Evolutionary conservation across 2,888 invertebrate genomes (phyloP), one percentile per base, ranked within the genome.

Genomic region (Tetragonisca angustula): DNA sequence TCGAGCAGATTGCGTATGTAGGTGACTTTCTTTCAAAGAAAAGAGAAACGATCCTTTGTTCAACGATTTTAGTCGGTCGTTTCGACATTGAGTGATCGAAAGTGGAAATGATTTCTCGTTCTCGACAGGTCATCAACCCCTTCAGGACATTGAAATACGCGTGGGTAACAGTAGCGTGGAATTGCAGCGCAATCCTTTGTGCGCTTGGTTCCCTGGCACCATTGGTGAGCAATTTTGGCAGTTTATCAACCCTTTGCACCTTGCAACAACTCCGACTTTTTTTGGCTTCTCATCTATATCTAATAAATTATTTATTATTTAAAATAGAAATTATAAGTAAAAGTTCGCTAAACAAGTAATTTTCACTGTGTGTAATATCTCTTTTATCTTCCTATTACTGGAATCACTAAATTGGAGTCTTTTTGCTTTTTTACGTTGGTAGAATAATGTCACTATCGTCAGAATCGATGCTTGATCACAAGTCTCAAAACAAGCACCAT

Each of bases 171-270:
- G 98, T 94, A 98, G 98, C 92, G 96, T 96, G 0, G 97, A 98
- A 91, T 95, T 98, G 72, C 98, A 98, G 93, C 96, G 98, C 82
- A 98, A 98, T 95, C 98, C 98, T 24, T 95, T 98, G 0, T 98
- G 98, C 93, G 98, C 98, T 49, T 98, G 98, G 98, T 98, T 98
- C 94, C 98, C 98, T 4, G 98, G 98, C 80, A 98, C 98, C 13
- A 96, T 98, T 81, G 97, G 97, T 97, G 93, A 95, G 96, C 95
- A 74, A 4, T 59, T 19, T 15, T 27, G 27, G 6, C 21, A n/a
- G 19, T 5, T 43, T 9, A 54, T 69, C 24, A 49, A 56, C 11
- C 21, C 21, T n/a, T 61, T 61, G 9, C 36, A 27, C 9, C 43
- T 43, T 32, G 4, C 4, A 32, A 32, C 4, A 32, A 27, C 32